Evolutionary conservation across 2,797 vertebrate genomes (phyloP), one percentile per base, ranked within the genome.

Genomic region (Leptoclinus maculatus): DNA sequence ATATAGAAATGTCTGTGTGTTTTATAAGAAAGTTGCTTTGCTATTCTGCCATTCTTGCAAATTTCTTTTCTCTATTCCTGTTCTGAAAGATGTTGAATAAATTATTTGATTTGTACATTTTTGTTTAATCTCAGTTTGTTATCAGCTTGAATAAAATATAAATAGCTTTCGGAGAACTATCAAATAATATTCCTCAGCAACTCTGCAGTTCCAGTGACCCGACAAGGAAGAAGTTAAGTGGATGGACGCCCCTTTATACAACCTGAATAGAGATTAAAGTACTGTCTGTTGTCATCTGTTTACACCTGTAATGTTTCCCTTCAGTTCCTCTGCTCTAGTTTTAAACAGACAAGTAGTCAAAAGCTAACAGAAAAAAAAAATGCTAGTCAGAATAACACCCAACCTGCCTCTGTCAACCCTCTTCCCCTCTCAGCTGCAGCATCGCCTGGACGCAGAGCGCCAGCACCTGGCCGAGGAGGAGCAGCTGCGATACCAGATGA

Each of bases 401-500:
- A 16, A n/a, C 69, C 64, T 79, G 45, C 45, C 56, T 81, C 60
- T 86, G 69, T 84, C 53, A 75, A 80, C 56, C 54, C 64, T 27
- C 27, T 14, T 74, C 45, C 23, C 63, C 66, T 63, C 43, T 75
- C 88, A 99, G 98, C 96, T 94, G 80, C 93, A 89, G 75, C 92
- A 91, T 14, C 96, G 96, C 6, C 92, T 95, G 66, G 97, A 98
- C 74, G 98, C 97, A 0, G 97, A 98, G 89, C 94, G 83, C 13
- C 94, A 98, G 88, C 94, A 96, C 0, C 92, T 96, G 87, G 95
- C 95, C 0, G 98, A 99, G 91, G 98, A 99, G 81, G 95, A 97
- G 80, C 94, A 92, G 21, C 94, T 99, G 67, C 87, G 95, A 59
- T 96, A 97, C 90, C 97, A 96, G 93, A 99, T 99, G 98, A 98